These are phyloP conservation scores for Accipiter virgatus DNA, from an alignment of 2,113 vertebrate genomes.

Conservation along the genomic window DNA sequence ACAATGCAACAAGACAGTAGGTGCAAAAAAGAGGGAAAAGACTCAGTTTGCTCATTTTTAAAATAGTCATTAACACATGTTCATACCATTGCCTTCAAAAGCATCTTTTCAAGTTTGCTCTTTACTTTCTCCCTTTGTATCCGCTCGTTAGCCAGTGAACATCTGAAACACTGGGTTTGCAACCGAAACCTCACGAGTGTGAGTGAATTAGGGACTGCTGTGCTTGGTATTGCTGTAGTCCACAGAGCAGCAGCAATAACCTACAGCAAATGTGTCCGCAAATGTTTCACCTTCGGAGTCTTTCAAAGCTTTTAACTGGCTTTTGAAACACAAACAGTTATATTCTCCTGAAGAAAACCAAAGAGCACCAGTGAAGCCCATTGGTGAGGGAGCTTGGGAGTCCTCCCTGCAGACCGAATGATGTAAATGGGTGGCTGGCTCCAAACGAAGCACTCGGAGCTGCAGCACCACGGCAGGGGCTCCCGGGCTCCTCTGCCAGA, in stretches of 20 bases:
- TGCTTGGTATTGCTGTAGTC: neutral
- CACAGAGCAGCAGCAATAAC: neutral
- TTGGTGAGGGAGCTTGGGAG: fast-evolving
- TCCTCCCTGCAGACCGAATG: fast-evolving
- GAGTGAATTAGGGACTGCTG: neutral
- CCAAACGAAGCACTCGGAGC: fast-evolving
- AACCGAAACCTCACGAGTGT: fast-evolving
- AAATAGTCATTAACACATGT: neutral
- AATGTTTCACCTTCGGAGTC: neutral
- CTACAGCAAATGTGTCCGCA: fast-evolving
- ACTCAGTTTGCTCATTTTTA: neutral
- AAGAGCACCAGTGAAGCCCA: neutral
- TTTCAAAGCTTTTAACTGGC: neutral
- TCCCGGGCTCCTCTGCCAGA: neutral
- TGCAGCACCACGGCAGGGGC: neutral
- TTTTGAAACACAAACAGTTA: neutral
- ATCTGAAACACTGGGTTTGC: neutral
- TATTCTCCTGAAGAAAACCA: neutral
- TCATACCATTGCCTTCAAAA: neutral
- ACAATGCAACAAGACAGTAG: no score
- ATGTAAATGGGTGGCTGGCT: neutral
- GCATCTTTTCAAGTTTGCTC: neutral
- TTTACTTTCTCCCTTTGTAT: neutral
- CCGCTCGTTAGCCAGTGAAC: neutral
- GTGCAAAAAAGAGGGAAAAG: neutral